Conservation (phyloP, 64 coral and sea anemone genomes). For the Dendronephthya gigantea region DNA sequence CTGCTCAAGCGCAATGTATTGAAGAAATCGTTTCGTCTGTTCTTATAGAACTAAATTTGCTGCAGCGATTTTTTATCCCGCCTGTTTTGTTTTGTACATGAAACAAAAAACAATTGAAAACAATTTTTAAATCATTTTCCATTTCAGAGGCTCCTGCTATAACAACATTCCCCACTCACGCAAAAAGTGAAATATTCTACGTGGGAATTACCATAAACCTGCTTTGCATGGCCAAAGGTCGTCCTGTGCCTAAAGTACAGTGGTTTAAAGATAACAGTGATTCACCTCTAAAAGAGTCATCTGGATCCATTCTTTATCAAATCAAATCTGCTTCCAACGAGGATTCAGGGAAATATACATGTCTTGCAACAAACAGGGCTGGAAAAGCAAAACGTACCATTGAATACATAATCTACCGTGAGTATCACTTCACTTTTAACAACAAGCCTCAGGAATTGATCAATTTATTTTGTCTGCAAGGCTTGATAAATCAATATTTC, state of each 20-base stretch:
- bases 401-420: neutral
- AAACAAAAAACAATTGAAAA: no score
- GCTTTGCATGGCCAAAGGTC: neutral
- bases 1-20: neutral
- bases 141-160: neutral
- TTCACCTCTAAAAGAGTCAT: neutral
- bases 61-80: no score
- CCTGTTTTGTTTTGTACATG: no score
- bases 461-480: neutral
- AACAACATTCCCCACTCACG: neutral
- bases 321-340: neutral
- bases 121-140: neutral
- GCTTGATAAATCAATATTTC: neutral
- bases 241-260: neutral
- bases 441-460: no score
- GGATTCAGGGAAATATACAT: neutral
- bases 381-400: neutral
- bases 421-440: neutral
- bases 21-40: no score
- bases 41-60: no score
- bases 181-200: neutral
- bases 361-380: neutral
- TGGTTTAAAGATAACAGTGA: neutral
- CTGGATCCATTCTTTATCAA: neutral
- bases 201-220: neutral